Evolutionary conservation across 2,113 vertebrate genomes (phyloP).

Genomic region (Noctilio leporinus): DNA sequence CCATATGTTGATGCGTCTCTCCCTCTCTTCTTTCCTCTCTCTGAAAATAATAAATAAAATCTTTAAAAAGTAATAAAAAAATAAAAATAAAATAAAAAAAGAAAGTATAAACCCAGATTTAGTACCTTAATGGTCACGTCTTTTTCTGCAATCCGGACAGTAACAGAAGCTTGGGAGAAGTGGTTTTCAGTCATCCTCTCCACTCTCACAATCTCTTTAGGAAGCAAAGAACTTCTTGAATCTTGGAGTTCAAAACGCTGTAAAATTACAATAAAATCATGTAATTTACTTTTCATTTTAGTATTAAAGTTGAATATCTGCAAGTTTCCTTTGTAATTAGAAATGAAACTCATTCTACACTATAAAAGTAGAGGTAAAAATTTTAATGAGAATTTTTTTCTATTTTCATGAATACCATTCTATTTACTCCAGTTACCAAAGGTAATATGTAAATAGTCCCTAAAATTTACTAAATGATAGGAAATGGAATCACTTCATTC

Average conservation of each 20-base stretch:
- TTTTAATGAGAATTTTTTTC: not conserved
- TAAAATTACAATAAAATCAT: slow-evolving; percentile 38
- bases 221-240: slow-evolving; percentile 67
- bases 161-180: slow-evolving; percentile 81
- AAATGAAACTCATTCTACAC: not conserved
- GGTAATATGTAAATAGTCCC: slow-evolving; percentile 5
- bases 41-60: no score
- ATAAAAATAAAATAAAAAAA: no score
- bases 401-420: not conserved
- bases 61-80: no score
- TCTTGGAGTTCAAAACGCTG: slow-evolving; percentile 93
- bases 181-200: slow-evolving; percentile 62
- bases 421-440: not conserved
- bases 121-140: slow-evolving; percentile 89
- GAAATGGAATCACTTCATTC: not conserved
- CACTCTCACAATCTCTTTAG: slow-evolving; percentile 78
- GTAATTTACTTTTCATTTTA: slow-evolving; percentile 14
- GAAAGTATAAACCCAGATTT: not conserved
- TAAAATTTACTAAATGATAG: not conserved
- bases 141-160: slow-evolving; percentile 80
- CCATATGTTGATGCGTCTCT: no score
- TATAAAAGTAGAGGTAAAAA: slow-evolving; percentile 24
- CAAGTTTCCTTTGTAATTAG: not conserved
- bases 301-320: not conserved
- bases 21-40: not conserved